A percentile compares a stretch with the other conserved stretches of the same genome.
Conservation (phyloP, 2,113 vertebrate species). For the Spilogale gracilis region DNA sequence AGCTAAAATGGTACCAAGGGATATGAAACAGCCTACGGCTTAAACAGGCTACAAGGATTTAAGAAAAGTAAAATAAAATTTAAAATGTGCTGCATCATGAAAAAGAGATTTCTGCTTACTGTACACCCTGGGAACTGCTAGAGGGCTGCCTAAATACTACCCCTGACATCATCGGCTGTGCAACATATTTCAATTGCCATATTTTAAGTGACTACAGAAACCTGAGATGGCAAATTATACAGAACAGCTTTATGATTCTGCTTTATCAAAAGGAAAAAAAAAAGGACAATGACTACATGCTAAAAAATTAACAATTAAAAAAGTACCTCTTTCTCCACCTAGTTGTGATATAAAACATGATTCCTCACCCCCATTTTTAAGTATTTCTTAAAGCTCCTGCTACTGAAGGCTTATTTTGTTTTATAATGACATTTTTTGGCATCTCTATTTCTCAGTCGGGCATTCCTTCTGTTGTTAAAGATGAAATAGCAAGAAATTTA, state of each 20-base stretch:
- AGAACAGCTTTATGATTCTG: neutral
- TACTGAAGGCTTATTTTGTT: neutral
- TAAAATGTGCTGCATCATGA: neutral
- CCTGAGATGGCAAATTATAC: neutral
- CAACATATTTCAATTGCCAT: neutral
- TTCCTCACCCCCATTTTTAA: neutral
- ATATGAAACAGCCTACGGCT: neutral
- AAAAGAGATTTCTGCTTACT: neutral
- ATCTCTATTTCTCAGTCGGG: slow-evolving; percentile 12
- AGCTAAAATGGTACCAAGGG: neutral
- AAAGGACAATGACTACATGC: neutral
- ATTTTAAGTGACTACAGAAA: neutral
- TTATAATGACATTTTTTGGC: neutral
- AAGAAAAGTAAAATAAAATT: slow-evolving; percentile 31
- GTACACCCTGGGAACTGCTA: neutral
- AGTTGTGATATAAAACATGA: neutral
- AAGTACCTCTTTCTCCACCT: neutral
- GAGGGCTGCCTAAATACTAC: neutral
- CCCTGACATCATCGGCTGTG: neutral
- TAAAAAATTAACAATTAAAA: slow-evolving; percentile 35
- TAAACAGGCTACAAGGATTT: neutral
- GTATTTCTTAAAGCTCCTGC: neutral
- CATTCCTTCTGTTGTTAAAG: slow-evolving; percentile 17
- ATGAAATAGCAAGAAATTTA: neutral
- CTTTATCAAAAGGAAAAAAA: neutral